These are phyloP conservation scores for Frankliniella fusca DNA, from an alignment of 2,888 invertebrate genomes.

Conservation along the genomic window DNA sequence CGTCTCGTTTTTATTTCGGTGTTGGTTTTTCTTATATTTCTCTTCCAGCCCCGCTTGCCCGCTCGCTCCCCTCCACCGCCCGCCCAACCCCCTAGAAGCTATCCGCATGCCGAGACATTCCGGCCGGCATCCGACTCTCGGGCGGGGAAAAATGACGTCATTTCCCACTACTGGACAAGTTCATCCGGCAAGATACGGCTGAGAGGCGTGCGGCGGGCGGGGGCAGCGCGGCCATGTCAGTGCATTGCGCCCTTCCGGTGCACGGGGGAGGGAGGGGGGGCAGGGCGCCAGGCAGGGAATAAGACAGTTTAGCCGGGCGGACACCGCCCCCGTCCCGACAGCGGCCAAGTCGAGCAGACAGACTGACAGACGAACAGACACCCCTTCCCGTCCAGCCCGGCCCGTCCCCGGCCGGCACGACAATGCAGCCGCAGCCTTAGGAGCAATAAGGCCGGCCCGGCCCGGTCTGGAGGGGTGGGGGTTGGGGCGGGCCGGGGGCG, in stretches of 20 bases:
- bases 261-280: not conserved
- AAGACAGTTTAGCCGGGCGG: not conserved
- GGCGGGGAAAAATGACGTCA: slow-evolving; percentile 6
- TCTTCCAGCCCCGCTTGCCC: not conserved
- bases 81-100: not conserved
- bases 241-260: not conserved
- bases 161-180: slow-evolving; percentile 15
- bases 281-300: not conserved
- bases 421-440: no score
- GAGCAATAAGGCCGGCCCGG: no score
- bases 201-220: not conserved
- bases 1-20: not conserved
- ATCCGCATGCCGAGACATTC: not conserved
- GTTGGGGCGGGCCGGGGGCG: not conserved
- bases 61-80: not conserved
- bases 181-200: not conserved
- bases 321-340: not conserved
- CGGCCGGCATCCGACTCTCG: slow-evolving; percentile 6
- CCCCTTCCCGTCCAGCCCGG: not conserved
- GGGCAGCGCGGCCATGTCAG: not conserved
- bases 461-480: not conserved
- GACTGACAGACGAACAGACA: not conserved
- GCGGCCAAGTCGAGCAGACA: not conserved
- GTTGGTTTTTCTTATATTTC: not conserved
- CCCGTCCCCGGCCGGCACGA: not conserved